phyloP scores from a whole-genome alignment of 2,797 vertebrate genomes.

The Dicrostonyx torquatus region DNA sequence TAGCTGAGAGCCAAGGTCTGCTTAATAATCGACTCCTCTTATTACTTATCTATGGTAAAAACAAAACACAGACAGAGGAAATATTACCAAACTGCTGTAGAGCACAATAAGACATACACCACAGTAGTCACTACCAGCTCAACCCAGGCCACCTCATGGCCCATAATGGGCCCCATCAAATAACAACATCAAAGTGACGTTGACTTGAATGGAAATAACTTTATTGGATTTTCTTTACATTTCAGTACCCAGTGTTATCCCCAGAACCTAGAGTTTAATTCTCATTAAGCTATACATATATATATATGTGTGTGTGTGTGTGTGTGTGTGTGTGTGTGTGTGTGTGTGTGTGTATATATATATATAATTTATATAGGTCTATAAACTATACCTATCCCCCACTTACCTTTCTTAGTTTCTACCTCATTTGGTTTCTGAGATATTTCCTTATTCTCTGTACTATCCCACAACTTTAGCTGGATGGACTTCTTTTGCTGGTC shows the following conservation, averaged over 20 bases:
- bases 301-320: too few species aligned
- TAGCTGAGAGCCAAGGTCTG: background rate
- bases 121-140: background rate
- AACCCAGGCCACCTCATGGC: background rate
- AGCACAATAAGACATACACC: background rate
- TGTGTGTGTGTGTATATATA: too few species aligned
- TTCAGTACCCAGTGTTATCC: background rate
- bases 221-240: background rate
- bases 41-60: conserved; percentile 19
- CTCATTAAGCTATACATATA: background rate
- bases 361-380: background rate
- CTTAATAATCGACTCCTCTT: background rate
- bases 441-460: background rate
- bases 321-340: too few species aligned
- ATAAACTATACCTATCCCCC: background rate
- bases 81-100: background rate
- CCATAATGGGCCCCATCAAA: background rate
- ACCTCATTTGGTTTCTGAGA: background rate
- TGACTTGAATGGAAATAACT: background rate
- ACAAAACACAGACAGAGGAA: background rate
- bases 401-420: background rate
- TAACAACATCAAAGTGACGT: background rate
- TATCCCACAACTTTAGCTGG: background rate
- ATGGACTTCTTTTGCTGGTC: background rate
- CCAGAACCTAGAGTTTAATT: background rate